Percentiles rank a stretch among this genome's conserved stretches.
These are phyloP conservation scores for Urocynchramus pylzowi DNA, from an alignment of 2,113 vertebrate genomes.

Conservation along the genomic window DNA sequence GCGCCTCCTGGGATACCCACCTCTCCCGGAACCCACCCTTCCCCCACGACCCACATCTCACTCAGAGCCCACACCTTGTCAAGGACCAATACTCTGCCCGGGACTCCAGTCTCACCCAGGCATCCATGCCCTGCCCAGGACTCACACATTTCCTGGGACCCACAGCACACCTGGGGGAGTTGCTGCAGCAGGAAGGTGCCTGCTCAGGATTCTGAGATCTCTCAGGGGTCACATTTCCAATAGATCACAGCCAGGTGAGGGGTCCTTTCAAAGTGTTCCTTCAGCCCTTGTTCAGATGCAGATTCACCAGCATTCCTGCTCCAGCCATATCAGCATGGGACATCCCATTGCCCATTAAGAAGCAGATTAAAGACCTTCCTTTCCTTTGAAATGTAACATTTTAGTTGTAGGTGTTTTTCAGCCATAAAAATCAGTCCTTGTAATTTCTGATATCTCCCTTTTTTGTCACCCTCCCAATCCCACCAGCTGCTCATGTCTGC, in stretches of 20 bases:
- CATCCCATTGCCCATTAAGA: neutral
- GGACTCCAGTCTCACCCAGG: neutral
- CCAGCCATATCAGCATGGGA: neutral
- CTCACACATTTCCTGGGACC: neutral
- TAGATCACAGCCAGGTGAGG: neutral
- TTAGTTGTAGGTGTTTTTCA: neutral
- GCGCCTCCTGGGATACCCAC: neutral
- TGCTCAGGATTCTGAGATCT: rapidly evolving
- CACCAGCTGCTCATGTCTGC: neutral
- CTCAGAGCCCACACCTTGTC: neutral
- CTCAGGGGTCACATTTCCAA: neutral
- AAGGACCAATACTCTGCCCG: neutral
- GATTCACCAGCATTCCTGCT: neutral
- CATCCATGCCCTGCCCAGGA: neutral
- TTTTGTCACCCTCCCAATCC: neutral
- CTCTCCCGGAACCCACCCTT: neutral
- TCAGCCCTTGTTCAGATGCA: neutral
- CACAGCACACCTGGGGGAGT: neutral
- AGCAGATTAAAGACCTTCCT: neutral
- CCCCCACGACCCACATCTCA: neutral
- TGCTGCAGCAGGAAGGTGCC: neutral
- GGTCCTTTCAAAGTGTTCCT: neutral
- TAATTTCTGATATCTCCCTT: neutral
- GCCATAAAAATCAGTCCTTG: neutral
- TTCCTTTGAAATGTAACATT: neutral